Base-by-base conservation (phyloP, 53 echinoderm and acorn worm species). In the Actinopyga echinites region DNA sequence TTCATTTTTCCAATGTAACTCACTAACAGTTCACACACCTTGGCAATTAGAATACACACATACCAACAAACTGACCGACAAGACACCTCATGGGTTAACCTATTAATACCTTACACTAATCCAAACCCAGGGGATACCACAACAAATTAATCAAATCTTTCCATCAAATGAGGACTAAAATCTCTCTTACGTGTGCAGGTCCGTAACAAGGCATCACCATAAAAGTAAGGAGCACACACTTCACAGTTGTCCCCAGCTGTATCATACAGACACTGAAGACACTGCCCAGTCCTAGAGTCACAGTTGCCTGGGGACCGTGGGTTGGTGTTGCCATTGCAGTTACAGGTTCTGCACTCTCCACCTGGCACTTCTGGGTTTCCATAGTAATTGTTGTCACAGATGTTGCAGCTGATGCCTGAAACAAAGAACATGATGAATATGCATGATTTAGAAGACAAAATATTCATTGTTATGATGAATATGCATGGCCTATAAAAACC, bases 371-470 rank as follows among this genome's bases (percentile, higher is more conserved):
- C 86, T 12, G 97, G 97, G 74, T 92, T 90, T 11, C 97, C 97
- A 53, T 90, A 96, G 85, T 94, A 96, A 83, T 96, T 96, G 79
- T 96, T 96, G 89, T 93, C 92, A 58, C 97, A 96, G 59, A 86
- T 83, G 57, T 96, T 94, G 77, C 97, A 96, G 32, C 97, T 94
- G 35, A 96, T 96, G 57, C 97, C 97, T 93, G n/a, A 52, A 0
- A 11, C 30, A 62, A 31, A 26, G 34, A 15, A 38, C 22, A 55
- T 52, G 12, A 43, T 52, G n/a, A 23, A 78, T 26, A 55, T 45
- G 53, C 21, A 21, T n/a, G 13, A 79, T 9, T 58, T 9, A 42
- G 6, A 42, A n/a, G n/a, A n/a, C n/a, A n/a, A n/a, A n/a, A n/a
- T n/a, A n/a, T n/a, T n/a, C n/a, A n/a, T n/a, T n/a, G n/a, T n/a